These are phyloP conservation scores for Aphaenogaster floridana DNA, from an alignment of 1,140 invertebrate genomes.

Conservation along the genomic window DNA sequence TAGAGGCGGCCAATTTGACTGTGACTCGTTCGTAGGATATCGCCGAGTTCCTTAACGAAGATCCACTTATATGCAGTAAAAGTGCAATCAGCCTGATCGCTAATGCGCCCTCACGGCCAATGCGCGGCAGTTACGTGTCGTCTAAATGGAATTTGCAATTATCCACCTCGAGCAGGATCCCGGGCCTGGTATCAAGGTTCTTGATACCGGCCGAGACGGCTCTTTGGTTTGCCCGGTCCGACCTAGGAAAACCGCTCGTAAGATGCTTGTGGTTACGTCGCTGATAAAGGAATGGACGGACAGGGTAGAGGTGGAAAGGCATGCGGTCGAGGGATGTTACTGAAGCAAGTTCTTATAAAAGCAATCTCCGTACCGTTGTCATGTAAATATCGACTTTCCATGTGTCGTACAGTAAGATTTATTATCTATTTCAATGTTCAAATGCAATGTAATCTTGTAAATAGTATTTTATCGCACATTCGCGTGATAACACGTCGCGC, in stretches of 20 bases:
- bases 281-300: slow-evolving; percentile 36
- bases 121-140: slow-evolving; percentile 61
- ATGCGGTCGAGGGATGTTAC: neutral
- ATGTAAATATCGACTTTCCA: neutral
- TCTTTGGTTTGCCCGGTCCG: slow-evolving; percentile 24
- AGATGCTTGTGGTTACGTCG: slow-evolving; percentile 50
- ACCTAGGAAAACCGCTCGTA: slow-evolving; percentile 51
- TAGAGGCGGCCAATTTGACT: slow-evolving; percentile 49
- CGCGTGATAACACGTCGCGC: neutral
- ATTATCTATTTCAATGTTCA: neutral
- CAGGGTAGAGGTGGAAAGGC: neutral
- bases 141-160: slow-evolving; percentile 78
- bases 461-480: neutral
- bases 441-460: neutral
- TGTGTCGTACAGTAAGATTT: neutral
- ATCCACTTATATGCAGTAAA: slow-evolving; percentile 53
- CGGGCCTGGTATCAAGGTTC: slow-evolving; percentile 2
- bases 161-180: slow-evolving; percentile 57
- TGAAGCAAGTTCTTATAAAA: slow-evolving; percentile 14
- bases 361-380: neutral
- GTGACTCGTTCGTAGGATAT: slow-evolving; percentile 21
- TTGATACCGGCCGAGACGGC: slow-evolving; percentile 34
- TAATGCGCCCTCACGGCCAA: slow-evolving; percentile 71
- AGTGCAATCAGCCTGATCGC: slow-evolving; percentile 73
- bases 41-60: slow-evolving; percentile 62